Percentiles rank a stretch among this genome's conserved stretches.
phyloP scores from a whole-genome alignment of 2,797 vertebrate species.

The Carapus acus region DNA sequence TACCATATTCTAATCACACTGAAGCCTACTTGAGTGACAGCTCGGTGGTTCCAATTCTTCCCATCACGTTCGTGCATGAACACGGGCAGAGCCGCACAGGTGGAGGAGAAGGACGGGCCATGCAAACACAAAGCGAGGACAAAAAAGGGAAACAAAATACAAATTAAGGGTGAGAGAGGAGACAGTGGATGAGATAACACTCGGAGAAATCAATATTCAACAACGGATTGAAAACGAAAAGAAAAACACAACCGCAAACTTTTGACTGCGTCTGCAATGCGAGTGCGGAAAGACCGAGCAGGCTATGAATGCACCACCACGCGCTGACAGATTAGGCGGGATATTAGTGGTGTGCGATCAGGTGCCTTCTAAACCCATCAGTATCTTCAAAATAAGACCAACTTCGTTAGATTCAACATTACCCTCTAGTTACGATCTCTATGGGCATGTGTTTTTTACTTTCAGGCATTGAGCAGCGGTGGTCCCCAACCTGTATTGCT shows the following conservation, averaged over 20 bases:
- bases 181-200: slow-evolving; percentile 53
- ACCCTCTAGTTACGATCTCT: too few relatives aligned
- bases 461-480: too few relatives aligned
- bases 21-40: slow-evolving; percentile 82
- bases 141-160: slow-evolving; percentile 51
- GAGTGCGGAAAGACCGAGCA: slow-evolving; percentile 13
- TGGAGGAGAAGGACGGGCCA: slow-evolving; percentile 54
- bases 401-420: too few relatives aligned
- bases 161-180: slow-evolving; percentile 56
- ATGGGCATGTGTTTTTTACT: too few relatives aligned
- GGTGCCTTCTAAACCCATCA: too few relatives aligned
- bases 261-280: slow-evolving; percentile 6
- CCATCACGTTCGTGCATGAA: slow-evolving; percentile 73
- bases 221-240: slow-evolving; percentile 33
- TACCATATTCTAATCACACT: slow-evolving; percentile 63
- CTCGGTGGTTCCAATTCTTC: slow-evolving; percentile 82
- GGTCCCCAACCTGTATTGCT: too few relatives aligned
- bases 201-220: slow-evolving; percentile 38
- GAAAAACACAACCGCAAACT: slow-evolving; percentile 9
- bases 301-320: slow-evolving; percentile 5
- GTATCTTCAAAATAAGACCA: too few relatives aligned
- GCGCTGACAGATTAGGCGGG: too few relatives aligned
- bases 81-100: slow-evolving; percentile 68
- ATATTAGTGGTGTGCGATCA: too few relatives aligned
- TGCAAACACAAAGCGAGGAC: slow-evolving; percentile 73